Evolutionary conservation across 2,113 vertebrate genomes (phyloP), one percentile per base, ranked within the genome.

Genomic region (Eidolon helvum): DNA sequence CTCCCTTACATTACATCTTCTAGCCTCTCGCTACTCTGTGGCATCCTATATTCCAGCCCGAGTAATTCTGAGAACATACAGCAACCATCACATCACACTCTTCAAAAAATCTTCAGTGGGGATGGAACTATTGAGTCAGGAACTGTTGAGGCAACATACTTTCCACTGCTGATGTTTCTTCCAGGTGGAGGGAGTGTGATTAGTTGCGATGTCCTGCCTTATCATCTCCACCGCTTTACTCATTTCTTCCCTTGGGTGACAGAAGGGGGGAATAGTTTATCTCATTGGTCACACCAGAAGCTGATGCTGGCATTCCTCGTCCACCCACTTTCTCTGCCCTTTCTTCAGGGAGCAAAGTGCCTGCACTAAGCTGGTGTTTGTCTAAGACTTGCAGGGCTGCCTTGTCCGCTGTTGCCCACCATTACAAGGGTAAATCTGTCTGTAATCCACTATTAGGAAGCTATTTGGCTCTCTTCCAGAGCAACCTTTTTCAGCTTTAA

Each of bases 101-200:
- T 91, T 65, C 55, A 48, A 61, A 84, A n/a, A 7, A 1, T 45
- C 35, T 45, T 35, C 59, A 40, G 6, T 26, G 10, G 8, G 30
- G 21, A 10, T 7, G 43, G 28, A 63, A 28, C 79, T 83, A 45
- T 63, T 63, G 57, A 83, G 35, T 40, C 26, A 12, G 93, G 43
- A 38, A 26, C 26, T 63, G 1, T n/a, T 18, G 1, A 22, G 2
- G 14, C 1, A 3, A 19, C 40, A 24, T n/a, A 48, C 43, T 74
- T 24, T 50, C 28, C 10, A 22, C 65, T 68, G 40, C 21, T 33
- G 14, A 5, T 40, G 30, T 28, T 35, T 24, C 35, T 7, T 71
- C n/a, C 7, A 15, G 0, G 1, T 2, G 24, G 7, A 26, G 5
- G 21, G 16, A n/a, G 1, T 24, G 9, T 6, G 57, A 33, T 35